Percentiles rank a stretch among this genome's conserved stretches.
phyloP scores from a whole-genome alignment of 2,888 invertebrate genomes.

The Agonopterix arenella region DNA sequence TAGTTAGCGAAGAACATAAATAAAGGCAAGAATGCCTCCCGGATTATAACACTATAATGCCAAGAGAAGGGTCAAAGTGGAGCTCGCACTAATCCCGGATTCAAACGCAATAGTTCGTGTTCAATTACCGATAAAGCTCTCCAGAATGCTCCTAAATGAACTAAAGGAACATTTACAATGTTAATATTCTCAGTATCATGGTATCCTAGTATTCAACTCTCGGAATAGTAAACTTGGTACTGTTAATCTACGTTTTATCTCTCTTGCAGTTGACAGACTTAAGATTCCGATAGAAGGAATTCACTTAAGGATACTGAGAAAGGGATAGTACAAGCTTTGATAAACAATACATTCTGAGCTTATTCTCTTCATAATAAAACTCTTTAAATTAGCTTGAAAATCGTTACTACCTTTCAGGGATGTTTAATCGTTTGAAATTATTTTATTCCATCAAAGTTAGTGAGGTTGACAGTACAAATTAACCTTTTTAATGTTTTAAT shows the following conservation, averaged over 20 bases:
- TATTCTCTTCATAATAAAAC: no score
- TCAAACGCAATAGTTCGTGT: constrained; percentile 50
- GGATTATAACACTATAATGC: constrained; percentile 49
- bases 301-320: not conserved
- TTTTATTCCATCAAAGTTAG: no score
- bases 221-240: constrained; percentile 1
- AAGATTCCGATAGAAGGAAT: constrained; percentile 1
- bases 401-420: no score
- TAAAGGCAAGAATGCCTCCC: constrained; percentile 40
- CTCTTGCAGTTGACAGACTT: constrained; percentile 1
- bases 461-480: no score
- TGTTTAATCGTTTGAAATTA: no score
- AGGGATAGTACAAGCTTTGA: no score
- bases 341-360: no score
- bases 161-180: constrained; percentile 40
- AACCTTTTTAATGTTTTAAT: not conserved
- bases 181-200: constrained; percentile 24
- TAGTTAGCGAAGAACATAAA: constrained; percentile 33
- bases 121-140: constrained; percentile 57
- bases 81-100: constrained; percentile 47
- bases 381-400: no score
- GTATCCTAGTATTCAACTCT: not conserved
- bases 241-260: constrained; percentile 15
- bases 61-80: constrained; percentile 40
- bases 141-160: constrained; percentile 40